Conservation (phyloP, 2,113 vertebrate species). For the Variabilichromis moorii region DNA sequence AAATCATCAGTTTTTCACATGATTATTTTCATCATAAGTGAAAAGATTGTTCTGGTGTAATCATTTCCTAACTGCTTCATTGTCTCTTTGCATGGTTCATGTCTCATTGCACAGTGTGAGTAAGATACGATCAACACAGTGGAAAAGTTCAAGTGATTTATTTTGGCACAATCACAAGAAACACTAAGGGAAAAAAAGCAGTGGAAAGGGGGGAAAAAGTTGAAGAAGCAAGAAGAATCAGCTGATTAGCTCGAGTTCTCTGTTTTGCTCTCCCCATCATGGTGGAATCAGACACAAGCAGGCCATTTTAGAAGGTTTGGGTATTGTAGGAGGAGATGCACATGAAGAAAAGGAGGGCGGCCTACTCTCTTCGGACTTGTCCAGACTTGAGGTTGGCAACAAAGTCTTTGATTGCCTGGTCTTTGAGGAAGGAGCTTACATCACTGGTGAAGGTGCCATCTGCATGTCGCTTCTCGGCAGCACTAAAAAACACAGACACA, state of each 20-base stretch:
- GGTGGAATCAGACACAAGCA: slow-evolving; percentile 23
- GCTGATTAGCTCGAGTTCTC: slow-evolving; percentile 20
- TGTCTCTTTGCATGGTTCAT: neutral
- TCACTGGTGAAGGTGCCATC: slow-evolving; percentile 95
- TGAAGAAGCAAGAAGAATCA: slow-evolving; percentile 2
- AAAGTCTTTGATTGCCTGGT: slow-evolving; percentile 91
- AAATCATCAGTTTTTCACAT: neutral
- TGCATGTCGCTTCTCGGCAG: slow-evolving; percentile 80
- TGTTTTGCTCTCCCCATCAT: neutral
- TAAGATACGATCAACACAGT: slow-evolving; percentile 45
- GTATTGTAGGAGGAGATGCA: neutral
- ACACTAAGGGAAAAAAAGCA: neutral
- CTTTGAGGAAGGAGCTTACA: slow-evolving; percentile 86
- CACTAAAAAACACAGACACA: slow-evolving; percentile 49
- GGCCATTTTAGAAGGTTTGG: neutral
- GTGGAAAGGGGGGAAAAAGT: neutral
- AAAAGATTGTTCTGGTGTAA: neutral
- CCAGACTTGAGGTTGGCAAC: slow-evolving; percentile 88
- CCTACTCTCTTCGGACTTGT: slow-evolving; percentile 91
- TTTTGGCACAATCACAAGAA: slow-evolving; percentile 58
- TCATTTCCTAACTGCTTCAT: neutral
- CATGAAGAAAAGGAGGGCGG: neutral
- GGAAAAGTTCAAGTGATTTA: slow-evolving; percentile 70
- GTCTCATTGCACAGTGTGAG: neutral
- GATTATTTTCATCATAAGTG: neutral